Evolutionary conservation across 2,888 invertebrate genomes (phyloP), one percentile per base, ranked within the genome.

Genomic region (Nycteola revayana): DNA sequence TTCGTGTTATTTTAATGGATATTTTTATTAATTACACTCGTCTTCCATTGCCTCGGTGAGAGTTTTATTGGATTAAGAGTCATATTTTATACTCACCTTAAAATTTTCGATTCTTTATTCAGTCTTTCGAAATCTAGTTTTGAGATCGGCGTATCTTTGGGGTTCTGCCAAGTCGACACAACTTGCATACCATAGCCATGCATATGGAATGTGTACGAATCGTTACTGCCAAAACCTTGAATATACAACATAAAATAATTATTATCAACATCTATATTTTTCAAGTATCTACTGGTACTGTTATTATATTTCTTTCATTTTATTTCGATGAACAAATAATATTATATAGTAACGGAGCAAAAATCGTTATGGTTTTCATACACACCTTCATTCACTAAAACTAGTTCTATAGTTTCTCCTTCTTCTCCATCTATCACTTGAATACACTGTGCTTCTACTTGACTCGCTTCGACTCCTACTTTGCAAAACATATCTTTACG

Each of bases 381-480:
- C n/a, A n/a, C 53, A 90, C 93, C 93, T 87, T 92, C 90, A 60
- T 93, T 92, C 7, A 92, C 89, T 25, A 93, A 61, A 24, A 91
- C 78, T 3, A 93, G 55, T 60, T 93, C 93, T 7, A 93, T 68
- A 0, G 80, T 68, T 25, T 90, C 86, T 34, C 83, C 86, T 8
- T 84, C 66, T 3, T 72, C 63, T 0, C 90, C 79, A 44, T 90
- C 77, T 9, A 92, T 49, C 1, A 90, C 60, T 53, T 92, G 91
- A 1, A 91, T 52, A 49, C 93, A 93, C 48, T 92, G 91, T 0
- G 79, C 60, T 9, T 86, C 80, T 11, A 56, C 52, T 7, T 75
- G 66, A 17, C 49, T 58, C 0, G 45, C 30, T 41, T 89, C 89
- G 11, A 71, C 60, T 0, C 82, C 88, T 0, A 88, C 76, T 1